Evolutionary conservation across 2,888 invertebrate genomes (phyloP).

Genomic region (Drosophila tripunctata): DNA sequence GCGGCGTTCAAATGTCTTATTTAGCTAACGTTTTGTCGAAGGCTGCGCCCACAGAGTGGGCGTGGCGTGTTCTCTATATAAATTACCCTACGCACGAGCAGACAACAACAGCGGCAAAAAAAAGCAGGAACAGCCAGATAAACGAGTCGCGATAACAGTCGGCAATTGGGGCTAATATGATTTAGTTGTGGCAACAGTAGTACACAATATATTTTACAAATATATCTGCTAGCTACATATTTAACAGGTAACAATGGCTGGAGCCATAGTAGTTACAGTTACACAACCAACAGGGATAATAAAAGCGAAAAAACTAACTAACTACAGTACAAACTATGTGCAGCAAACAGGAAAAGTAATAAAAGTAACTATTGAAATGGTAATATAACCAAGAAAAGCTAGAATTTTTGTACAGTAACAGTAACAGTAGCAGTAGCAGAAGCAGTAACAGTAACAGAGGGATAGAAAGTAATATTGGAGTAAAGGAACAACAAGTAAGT

Average conservation of each 20-base stretch:
- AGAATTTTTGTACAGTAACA: too few species aligned
- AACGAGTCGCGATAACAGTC: conserved; percentile 46
- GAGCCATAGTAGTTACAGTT: not conserved
- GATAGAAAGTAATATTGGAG: not conserved
- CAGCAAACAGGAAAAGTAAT: not conserved
- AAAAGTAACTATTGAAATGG: not conserved
- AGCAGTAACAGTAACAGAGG: not conserved
- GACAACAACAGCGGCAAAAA: not conserved
- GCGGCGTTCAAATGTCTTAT: conserved; percentile 66
- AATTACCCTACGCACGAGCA: conserved; percentile 65
- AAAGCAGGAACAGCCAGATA: conserved; percentile 15
- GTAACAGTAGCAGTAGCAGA: too few species aligned
- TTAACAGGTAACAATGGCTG: conserved; percentile 12
- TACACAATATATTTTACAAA: conserved; percentile 4
- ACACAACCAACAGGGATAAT: not conserved
- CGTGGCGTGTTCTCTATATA: conserved; percentile 61
- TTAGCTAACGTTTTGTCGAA: conserved; percentile 38
- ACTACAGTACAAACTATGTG: not conserved
- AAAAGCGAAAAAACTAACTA: not conserved
- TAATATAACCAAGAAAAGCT: too few species aligned
- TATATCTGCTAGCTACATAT: not conserved
- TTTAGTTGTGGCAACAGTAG: conserved; percentile 28
- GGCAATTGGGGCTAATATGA: conserved; percentile 62
- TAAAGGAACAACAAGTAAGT: too few species aligned
- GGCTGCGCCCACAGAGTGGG: conserved; percentile 41